Evolutionary conservation across 2,797 vertebrate species (phyloP).

Genomic region (Smutsia gigantea): DNA sequence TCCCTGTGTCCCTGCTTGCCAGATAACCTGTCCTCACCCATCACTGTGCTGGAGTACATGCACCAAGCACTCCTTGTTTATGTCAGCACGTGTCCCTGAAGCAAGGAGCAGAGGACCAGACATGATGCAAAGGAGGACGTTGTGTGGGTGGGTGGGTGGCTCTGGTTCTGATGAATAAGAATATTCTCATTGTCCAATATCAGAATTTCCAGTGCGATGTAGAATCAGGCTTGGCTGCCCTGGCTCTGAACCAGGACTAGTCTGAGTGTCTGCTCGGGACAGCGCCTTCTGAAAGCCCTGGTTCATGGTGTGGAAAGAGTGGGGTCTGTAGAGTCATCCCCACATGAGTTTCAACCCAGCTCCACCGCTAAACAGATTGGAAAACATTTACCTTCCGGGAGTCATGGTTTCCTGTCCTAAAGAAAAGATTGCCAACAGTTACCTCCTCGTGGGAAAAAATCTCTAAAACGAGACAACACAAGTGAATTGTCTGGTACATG

Average conservation of each 20-base stretch:
- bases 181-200: not conserved
- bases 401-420: not conserved
- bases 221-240: not conserved
- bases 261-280: not conserved
- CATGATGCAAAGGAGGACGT: not conserved
- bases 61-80: not conserved
- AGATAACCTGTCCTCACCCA: not conserved
- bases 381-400: not conserved
- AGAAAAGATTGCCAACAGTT: not conserved
- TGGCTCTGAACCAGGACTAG: not conserved
- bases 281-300: not conserved
- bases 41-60: not conserved
- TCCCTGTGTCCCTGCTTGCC: not conserved
- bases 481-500: not conserved
- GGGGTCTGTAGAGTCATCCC: not conserved
- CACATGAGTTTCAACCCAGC: not conserved
- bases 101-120: not conserved
- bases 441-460: not conserved
- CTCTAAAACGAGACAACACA: not conserved
- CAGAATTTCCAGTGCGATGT: not conserved
- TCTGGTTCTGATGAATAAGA: not conserved
- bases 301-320: not conserved
- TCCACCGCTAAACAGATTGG: not conserved
- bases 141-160: not conserved
- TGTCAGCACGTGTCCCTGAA: not conserved